Conservation (phyloP, 2,113 vertebrate genomes). For the Pelmatolapia mariae region DNA sequence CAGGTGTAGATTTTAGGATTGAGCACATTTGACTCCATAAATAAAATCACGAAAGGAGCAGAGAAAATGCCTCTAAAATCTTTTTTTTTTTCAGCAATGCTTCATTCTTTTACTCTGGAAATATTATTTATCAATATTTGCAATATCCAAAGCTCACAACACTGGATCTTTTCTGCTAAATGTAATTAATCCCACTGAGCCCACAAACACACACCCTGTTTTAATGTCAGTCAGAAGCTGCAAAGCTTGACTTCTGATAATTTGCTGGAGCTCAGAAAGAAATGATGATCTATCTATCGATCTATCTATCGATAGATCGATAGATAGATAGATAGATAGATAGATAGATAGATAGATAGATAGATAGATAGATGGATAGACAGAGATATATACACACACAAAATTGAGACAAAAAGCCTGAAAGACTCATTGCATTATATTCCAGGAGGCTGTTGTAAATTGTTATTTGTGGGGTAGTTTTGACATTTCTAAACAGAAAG, state of each 20-base stretch:
- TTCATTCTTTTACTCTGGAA: background rate
- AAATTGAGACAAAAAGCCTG: background rate
- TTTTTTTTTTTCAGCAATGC: background rate
- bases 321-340: too few relatives aligned
- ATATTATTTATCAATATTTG: background rate
- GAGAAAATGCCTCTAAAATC: background rate
- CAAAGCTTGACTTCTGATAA: background rate
- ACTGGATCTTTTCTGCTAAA: background rate
- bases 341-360: too few relatives aligned
- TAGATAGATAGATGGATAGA: too few relatives aligned
- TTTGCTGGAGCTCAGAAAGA: background rate
- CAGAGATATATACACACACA: accelerated
- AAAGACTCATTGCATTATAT: background rate
- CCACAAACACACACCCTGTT: background rate
- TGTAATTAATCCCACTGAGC: background rate
- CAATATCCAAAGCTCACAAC: background rate
- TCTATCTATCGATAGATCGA: too few relatives aligned
- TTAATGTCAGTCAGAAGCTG: background rate
- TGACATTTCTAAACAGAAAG: background rate
- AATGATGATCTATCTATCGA: background rate
- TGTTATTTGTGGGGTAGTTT: background rate
- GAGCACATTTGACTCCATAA: background rate
- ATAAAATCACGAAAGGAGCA: background rate
- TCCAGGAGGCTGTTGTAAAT: background rate
- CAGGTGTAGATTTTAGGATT: background rate